Conservation (phyloP, 2,113 vertebrate species). For the Forbesichthys papilliferus region DNA sequence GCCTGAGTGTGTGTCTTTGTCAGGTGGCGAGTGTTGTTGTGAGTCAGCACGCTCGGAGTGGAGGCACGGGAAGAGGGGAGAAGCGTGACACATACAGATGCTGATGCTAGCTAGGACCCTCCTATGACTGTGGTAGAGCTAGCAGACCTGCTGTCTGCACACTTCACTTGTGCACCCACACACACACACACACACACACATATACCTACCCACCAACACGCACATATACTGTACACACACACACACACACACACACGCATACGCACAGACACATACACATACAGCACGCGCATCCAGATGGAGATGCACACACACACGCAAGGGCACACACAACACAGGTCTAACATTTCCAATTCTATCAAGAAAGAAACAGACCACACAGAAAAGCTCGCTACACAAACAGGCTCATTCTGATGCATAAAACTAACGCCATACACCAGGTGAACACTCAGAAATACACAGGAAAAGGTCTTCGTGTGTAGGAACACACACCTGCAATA, state of each 20-base stretch:
- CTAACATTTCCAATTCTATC: too few relatives aligned
- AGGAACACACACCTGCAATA: conserved; percentile 26
- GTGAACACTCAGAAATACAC: too few relatives aligned
- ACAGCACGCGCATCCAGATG: not conserved
- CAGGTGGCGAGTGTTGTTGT: not conserved
- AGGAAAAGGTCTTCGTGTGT: too few relatives aligned
- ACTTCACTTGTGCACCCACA: not conserved
- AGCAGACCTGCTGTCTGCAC: not conserved
- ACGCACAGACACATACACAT: conserved; percentile 10
- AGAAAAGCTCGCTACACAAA: not conserved
- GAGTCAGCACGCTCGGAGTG: too few relatives aligned
- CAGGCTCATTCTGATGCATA: too few relatives aligned
- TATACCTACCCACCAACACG: not conserved
- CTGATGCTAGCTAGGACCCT: too few relatives aligned
- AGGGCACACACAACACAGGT: not conserved
- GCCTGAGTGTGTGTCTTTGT: conserved; percentile 37
- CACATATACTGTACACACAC: conserved; percentile 16
- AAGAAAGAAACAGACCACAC: not conserved
- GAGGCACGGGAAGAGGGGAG: too few relatives aligned
- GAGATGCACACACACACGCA: not conserved
- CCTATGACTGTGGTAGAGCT: too few relatives aligned
- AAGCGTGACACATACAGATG: too few relatives aligned
- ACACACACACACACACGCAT: conserved; percentile 16
- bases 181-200: conserved; percentile 30
- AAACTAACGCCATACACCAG: too few relatives aligned